Percentiles rank a stretch among this genome's conserved stretches.
These are phyloP conservation scores for Polyommatus icarus DNA, from an alignment of 2,888 invertebrate species.

Conservation along the genomic window DNA sequence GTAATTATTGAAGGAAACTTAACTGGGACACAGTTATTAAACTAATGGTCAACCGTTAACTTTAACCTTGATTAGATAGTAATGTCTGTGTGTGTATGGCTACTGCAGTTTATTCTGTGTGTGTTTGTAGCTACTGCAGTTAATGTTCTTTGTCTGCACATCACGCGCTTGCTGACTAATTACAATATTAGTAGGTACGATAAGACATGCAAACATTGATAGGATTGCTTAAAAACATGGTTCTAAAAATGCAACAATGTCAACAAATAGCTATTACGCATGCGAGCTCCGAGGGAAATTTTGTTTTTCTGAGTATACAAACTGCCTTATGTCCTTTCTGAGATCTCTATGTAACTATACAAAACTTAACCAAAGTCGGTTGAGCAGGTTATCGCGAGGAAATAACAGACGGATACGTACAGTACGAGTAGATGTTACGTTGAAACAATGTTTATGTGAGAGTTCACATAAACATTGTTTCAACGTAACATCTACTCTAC, in stretches of 20 bases:
- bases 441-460: no score
- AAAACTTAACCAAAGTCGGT: no score
- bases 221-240: background rate
- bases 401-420: no score
- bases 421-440: no score
- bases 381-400: no score
- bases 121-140: background rate
- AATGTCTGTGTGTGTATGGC: constrained; percentile 1
- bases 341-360: no score
- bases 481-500: no score
- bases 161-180: constrained; percentile 18
- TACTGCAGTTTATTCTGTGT: background rate
- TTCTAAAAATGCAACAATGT: background rate
- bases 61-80: constrained; percentile 27
- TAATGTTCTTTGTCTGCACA: constrained; percentile 21
- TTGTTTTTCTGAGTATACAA: no score
- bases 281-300: no score
- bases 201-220: constrained; percentile 5
- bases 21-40: constrained; percentile 10
- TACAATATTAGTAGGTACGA: background rate
- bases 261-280: background rate
- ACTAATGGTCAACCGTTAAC: constrained; percentile 16
- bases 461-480: no score
- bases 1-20: background rate
- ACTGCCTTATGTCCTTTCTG: no score